Evolutionary conservation across 1,140 invertebrate genomes (phyloP), one percentile per base, ranked within the genome.

Genomic region (Zophobas morio): DNA sequence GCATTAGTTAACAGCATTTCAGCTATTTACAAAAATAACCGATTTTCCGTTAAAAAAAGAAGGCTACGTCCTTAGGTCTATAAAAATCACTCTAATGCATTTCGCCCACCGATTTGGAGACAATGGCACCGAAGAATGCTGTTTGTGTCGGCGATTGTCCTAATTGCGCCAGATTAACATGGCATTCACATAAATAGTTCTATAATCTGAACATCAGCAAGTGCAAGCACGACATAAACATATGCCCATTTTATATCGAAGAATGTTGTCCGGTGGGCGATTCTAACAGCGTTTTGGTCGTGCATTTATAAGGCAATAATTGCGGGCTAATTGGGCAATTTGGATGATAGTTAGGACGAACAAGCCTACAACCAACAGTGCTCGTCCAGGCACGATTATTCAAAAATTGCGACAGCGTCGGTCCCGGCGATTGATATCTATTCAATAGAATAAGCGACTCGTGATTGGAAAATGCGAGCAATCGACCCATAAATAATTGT

Each of bases 231-330:
- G 49, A 4, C n/a, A 51, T 51, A 51, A 51, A 51, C 49, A 46
- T 60, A 36, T 20, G 56, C 56, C 56, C 36, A 57, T 57, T 57
- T 46, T 57, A 57, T 1, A 8, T 32, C 49, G 2, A 66, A 66
- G 60, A 66, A 66, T 66, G 60, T 66, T 2, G 60, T 66, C 39
- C 60, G 32, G 60, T 66, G 60, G 60, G 60, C 60, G 60, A 66
- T 40, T 66, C 60, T 42, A 51, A n/a, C 60, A 5, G 5, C 60
- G 37, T 42, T 66, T 66, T 42, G 39, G 60, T 46, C 20, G 1
- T 32, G 35, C 35, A 54, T 54, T 66, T 33, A 66, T 20, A 46
- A 8, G 35, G 1, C 56, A 60, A 60, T 60, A 39, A 60, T 60
- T 35, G 56, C 32, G 8, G 56, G 37, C 34, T 60, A 60, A 60